Base-by-base conservation (phyloP, 2,888 invertebrate species). In the Xanthia icteritia region DNA sequence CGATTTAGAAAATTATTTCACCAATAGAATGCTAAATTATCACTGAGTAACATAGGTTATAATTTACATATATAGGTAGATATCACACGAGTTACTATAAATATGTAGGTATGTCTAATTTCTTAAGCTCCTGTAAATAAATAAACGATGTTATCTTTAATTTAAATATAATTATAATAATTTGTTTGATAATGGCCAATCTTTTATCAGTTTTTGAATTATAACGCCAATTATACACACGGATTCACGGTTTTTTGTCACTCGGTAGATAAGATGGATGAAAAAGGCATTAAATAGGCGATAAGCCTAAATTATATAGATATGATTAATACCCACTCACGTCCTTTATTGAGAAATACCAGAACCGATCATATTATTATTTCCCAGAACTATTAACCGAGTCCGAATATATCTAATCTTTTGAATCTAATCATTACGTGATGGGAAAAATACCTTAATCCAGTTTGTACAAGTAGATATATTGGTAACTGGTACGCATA, bases 341-440 rank as follows among this genome's bases (percentile, higher is more conserved):
- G 8, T 9, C n/a, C 58, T 36, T 15, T 45, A 80, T 82, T 42
- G 27, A 51, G 9, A 58, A 82, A 58, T 54, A 58, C 56, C 67
- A 63, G 3, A 45, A 39, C 27, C 56, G n/a, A 79, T 79, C 39
- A 76, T 23, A 54, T 51, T 51, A 56, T 23, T 20, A 39, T 81
- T 75, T 58, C 27, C 17, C 27, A 58, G 67, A 54, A 56, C 58
- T 74, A 75, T 65, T 58, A 65, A 63, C n/a, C n/a, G 6, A n/a
- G 70, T 66, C 20, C 13, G 15, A 75, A 84, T 58, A 70, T 70
- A 77, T 82, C 83, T 82, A 64, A 80, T 77, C 79, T 54, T n/a
- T 64, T 63, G 1, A 54, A 68, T 76, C 77, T 73, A 85, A 83
- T 85, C 77, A 42, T 63, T 54, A 58, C 58, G 58, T 58, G 42